phyloP scores from a whole-genome alignment of 2,113 vertebrate species.

The Apaloderma vittatum region DNA sequence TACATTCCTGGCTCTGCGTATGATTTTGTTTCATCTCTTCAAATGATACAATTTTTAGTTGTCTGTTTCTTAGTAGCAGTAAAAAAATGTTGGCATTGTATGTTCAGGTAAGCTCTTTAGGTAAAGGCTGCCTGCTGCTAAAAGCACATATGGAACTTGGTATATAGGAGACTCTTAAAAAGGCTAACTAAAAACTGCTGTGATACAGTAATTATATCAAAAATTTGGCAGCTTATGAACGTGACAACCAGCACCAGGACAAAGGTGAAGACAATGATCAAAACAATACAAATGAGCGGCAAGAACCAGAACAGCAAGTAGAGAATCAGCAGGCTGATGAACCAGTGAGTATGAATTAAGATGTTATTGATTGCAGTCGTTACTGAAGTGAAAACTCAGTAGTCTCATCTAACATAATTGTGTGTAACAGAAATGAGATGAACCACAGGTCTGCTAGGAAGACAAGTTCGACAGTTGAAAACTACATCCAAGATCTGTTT shows the following conservation, averaged over 20 bases:
- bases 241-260: constrained; percentile 78
- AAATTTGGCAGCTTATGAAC: constrained; percentile 77
- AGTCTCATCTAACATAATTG: constrained; percentile 21
- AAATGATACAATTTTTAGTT: neutral
- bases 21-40: neutral
- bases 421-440: neutral
- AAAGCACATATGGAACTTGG: fast-evolving
- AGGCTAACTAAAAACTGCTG: neutral
- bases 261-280: constrained; percentile 80
- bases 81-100: neutral
- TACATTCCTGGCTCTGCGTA: neutral
- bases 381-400: neutral
- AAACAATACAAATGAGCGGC: constrained; percentile 73
- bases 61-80: neutral
- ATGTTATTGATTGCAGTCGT: neutral
- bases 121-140: neutral
- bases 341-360: constrained; percentile 58
- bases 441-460: neutral
- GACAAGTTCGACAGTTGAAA: constrained; percentile 13
- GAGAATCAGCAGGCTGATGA: constrained; percentile 71
- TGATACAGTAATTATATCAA: neutral
- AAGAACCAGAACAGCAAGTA: constrained; percentile 59
- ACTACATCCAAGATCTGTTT: neutral
- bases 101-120: neutral
- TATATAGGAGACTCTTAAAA: neutral